Evolutionary conservation across 53 echinoderm and acorn worm genomes (phyloP).

Genomic region (Luidia sarsii): DNA sequence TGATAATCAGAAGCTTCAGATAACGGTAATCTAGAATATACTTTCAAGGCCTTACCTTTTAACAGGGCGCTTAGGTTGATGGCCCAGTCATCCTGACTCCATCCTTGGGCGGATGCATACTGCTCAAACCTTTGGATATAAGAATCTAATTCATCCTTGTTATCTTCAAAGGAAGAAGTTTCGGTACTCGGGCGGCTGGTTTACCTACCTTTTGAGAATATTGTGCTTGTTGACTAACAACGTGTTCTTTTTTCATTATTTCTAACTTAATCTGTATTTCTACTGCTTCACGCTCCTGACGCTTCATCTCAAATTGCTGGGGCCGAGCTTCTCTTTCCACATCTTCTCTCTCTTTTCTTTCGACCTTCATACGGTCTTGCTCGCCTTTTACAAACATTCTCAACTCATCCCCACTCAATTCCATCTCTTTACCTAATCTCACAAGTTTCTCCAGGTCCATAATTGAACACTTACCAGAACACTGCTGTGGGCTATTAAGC

Average conservation of each 20-base stretch:
- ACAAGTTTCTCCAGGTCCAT: slow-evolving; percentile 16
- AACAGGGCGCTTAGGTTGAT: slow-evolving; percentile 37
- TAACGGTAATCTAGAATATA: slow-evolving; percentile 14
- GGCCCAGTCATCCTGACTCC: slow-evolving; percentile 47
- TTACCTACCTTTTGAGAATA: too few species aligned
- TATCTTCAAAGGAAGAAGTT: too few species aligned
- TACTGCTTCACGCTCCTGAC: not conserved
- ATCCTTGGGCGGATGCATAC: slow-evolving; percentile 22
- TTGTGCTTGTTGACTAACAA: not conserved
- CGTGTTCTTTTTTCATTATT: not conserved
- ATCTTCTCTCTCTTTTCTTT: slow-evolving; percentile 3
- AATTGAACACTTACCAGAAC: not conserved
- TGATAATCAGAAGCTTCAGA: slow-evolving; percentile 24
- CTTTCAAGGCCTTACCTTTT: slow-evolving; percentile 27
- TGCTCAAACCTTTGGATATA: slow-evolving; percentile 47
- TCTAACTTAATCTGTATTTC: slow-evolving; percentile 5
- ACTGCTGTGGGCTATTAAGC: not conserved
- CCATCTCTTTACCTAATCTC: slow-evolving; percentile 30
- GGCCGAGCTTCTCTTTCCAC: not conserved
- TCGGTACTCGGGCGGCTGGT: too few species aligned
- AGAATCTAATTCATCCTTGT: slow-evolving; percentile 41
- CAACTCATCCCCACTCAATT: slow-evolving; percentile 34
- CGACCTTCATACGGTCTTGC: not conserved
- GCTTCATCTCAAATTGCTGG: not conserved
- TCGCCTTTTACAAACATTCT: slow-evolving; percentile 4